These are phyloP conservation scores for Triplophysa siluroides DNA, from an alignment of 2,113 vertebrate genomes.

Conservation along the genomic window DNA sequence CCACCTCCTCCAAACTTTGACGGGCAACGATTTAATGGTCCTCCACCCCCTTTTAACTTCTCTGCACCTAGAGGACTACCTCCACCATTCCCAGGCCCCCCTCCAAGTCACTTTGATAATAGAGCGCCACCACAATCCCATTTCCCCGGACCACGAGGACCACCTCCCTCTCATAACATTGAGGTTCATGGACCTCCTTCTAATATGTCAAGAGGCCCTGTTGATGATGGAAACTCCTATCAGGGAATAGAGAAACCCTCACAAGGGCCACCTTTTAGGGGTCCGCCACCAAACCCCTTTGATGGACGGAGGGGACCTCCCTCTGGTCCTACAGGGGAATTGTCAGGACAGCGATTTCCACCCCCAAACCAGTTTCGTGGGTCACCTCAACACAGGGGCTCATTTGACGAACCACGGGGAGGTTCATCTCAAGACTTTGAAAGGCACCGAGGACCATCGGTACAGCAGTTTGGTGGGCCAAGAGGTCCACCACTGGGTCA, in stretches of 20 bases:
- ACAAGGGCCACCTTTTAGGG: slow-evolving; percentile 63
- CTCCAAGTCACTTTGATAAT: slow-evolving; percentile 75
- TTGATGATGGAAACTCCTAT: slow-evolving; percentile 64
- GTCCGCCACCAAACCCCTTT: slow-evolving; percentile 71
- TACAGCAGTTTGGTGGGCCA: slow-evolving; percentile 79
- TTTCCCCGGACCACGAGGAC: slow-evolving; percentile 78
- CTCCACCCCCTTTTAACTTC: slow-evolving; percentile 84
- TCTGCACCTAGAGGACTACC: slow-evolving; percentile 80
- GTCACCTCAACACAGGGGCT: slow-evolving; percentile 78
- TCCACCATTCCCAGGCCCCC: slow-evolving; percentile 68
- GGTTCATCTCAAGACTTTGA: slow-evolving; percentile 77
- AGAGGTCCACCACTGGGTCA: slow-evolving; percentile 71
- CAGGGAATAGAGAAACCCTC: slow-evolving; percentile 61
- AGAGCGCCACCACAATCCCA: slow-evolving; percentile 79
- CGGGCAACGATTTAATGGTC: slow-evolving; percentile 80
- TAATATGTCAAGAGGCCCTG: slow-evolving; percentile 60
- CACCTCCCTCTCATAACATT: slow-evolving; percentile 74
- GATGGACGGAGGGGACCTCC: slow-evolving; percentile 73
- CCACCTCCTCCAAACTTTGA: slow-evolving; percentile 67
- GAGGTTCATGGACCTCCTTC: slow-evolving; percentile 76
- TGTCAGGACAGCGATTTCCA: slow-evolving; percentile 68
- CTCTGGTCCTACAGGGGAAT: slow-evolving; percentile 59
- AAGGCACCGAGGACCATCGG: slow-evolving; percentile 74
- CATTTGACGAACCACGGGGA: slow-evolving; percentile 85
- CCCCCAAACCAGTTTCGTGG: slow-evolving; percentile 77